Evolutionary conservation across 2,888 invertebrate genomes (phyloP), one percentile per base, ranked within the genome.

Genomic region (Pocota personata): DNA sequence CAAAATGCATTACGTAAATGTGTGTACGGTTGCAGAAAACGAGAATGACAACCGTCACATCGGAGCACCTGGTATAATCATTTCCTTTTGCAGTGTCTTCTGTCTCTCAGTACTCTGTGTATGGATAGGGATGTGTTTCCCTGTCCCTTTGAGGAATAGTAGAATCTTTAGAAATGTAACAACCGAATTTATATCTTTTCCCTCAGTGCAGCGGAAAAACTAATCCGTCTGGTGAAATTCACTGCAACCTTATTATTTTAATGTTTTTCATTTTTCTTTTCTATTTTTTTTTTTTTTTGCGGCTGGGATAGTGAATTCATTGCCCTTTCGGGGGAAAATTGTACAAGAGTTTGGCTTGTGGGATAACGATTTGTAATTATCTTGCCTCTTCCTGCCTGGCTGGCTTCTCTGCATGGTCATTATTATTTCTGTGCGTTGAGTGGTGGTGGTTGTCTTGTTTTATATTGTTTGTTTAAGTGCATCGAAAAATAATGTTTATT

Each of bases 191-290:
- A 27, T 58, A 35, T n/a, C 57, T 71, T 46, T 48, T 43, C 6
- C 37, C 6, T 72, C 37, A 30, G 69, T 75, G 79, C 75, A 84
- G 64, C 46, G 69, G 75, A 84, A 84, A 84, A 79, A 75, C 84
- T 84, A 79, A 79, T 84, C 84, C 84, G 79, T 84, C 79, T 84
- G 35, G 69, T 71, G 79, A 75, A 84, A 72, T 79, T 71, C 79
- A 84, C 71, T 79, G 84, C 84, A 84, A 84, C 84, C 84, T 84
- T 84, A 84, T 84, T 84, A 84, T 84, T 79, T 84, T 84, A 84
- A 84, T 79, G 79, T 37, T 79, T 71, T 75, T 48, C 62, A 43
- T 67, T 37, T 62, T 64, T 50, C 46, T 50, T 35, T 35, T 16
- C 19, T 62, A 24, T 57, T 40, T 48, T 27, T 69, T 62, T 62